A percentile compares a stretch with the other conserved stretches of the same genome.
Conservation (phyloP, 2,113 vertebrate genomes). For the Crotalus viridis region DNA sequence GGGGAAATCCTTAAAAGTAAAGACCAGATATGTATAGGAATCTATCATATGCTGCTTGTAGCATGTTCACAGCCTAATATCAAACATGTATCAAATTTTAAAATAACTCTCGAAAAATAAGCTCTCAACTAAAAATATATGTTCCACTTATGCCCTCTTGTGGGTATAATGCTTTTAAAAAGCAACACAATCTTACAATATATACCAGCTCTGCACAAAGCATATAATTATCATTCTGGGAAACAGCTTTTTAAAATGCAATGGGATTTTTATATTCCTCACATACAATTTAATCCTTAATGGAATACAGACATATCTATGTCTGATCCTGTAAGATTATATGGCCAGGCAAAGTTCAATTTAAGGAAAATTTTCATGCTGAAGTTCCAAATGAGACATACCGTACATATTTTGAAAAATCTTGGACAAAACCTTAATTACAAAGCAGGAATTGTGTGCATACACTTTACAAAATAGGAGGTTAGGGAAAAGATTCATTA, state of each 20-base stretch:
- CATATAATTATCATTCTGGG: neutral
- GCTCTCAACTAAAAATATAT: neutral
- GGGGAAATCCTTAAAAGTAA: neutral
- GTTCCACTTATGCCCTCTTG: conserved; percentile 9
- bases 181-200: neutral
- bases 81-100: neutral
- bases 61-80: neutral
- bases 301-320: conserved; percentile 43
- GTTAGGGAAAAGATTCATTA: conserved; percentile 16
- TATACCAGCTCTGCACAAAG: neutral
- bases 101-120: neutral
- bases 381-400: neutral
- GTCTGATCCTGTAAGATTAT: neutral
- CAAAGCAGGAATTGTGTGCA: conserved; percentile 25
- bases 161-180: neutral
- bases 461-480: neutral
- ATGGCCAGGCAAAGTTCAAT: conserved; percentile 33
- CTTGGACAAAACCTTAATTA: neutral
- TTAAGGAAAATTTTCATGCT: conserved; percentile 19
- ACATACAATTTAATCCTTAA: conserved; percentile 44
- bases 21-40: neutral
- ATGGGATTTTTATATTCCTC: neutral
- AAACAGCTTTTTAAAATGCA: neutral
- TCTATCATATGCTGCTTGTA: neutral
- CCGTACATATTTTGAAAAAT: neutral